These are phyloP conservation scores for Dipodomys spectabilis DNA, from an alignment of 2,113 vertebrate genomes.

Conservation along the genomic window DNA sequence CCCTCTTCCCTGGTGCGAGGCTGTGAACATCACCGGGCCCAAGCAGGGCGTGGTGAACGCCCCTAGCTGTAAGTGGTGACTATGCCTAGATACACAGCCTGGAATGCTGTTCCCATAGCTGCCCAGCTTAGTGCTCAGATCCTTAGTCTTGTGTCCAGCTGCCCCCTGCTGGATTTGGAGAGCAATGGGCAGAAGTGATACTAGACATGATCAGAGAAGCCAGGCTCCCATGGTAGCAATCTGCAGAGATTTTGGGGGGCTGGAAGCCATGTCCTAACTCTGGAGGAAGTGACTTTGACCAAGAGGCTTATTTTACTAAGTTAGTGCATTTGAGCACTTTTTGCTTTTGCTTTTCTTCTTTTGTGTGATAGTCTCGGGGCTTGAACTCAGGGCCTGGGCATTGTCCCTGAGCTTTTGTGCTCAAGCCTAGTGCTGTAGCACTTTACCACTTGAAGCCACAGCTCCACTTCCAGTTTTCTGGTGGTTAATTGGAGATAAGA, in stretches of 20 bases:
- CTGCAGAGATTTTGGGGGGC: background rate
- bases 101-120: background rate
- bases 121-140: background rate
- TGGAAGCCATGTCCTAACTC: background rate
- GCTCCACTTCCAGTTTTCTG: too few relatives aligned
- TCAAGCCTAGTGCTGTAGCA: too few relatives aligned
- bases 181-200: constrained; percentile 11
- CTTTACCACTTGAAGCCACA: too few relatives aligned
- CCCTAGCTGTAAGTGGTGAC: too few relatives aligned
- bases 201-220: background rate
- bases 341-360: too few relatives aligned
- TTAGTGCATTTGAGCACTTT: background rate
- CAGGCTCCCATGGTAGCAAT: background rate
- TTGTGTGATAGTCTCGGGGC: too few relatives aligned
- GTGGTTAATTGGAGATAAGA: too few relatives aligned
- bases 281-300: background rate
- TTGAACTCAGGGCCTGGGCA: too few relatives aligned
- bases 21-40: too few relatives aligned
- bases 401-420: too few relatives aligned
- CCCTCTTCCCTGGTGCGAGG: too few relatives aligned
- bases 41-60: background rate
- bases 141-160: constrained; percentile 72
- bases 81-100: background rate
- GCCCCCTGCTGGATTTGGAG: constrained; percentile 82
- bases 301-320: background rate